These are phyloP conservation scores for Tauraco hartlaubi DNA, from an alignment of 2,797 vertebrate species.

Conservation along the genomic window DNA sequence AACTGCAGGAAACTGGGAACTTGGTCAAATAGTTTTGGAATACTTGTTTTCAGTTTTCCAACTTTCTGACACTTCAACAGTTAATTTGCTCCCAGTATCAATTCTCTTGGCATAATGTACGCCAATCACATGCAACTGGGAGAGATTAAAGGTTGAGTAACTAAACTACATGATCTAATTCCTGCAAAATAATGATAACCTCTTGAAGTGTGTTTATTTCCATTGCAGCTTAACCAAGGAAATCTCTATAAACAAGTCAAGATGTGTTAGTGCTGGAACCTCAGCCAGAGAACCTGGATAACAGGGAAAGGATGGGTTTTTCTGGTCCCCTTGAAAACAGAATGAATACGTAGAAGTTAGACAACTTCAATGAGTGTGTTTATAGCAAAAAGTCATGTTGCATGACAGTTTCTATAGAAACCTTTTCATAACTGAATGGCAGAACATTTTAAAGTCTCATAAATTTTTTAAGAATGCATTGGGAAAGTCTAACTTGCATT, in stretches of 20 bases:
- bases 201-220: background rate
- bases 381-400: background rate
- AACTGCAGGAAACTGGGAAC: background rate
- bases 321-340: background rate
- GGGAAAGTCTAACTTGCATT: background rate
- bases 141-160: background rate
- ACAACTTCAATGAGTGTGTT: background rate
- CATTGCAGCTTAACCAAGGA: background rate
- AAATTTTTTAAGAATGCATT: background rate
- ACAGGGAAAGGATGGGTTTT: background rate
- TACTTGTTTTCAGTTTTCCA: background rate
- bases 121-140: background rate
- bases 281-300: background rate
- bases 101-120: background rate
- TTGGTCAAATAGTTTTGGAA: background rate
- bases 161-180: background rate
- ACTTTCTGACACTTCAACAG: background rate
- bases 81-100: background rate
- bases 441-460: background rate
- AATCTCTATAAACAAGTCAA: background rate
- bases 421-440: conserved; percentile 6
- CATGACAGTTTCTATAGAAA: conserved; percentile 44
- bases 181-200: background rate
- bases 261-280: background rate
- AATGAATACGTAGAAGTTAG: background rate